Evolutionary conservation across 2,888 invertebrate genomes (phyloP).

Genomic region (Scaptomyza caliginosa): DNA sequence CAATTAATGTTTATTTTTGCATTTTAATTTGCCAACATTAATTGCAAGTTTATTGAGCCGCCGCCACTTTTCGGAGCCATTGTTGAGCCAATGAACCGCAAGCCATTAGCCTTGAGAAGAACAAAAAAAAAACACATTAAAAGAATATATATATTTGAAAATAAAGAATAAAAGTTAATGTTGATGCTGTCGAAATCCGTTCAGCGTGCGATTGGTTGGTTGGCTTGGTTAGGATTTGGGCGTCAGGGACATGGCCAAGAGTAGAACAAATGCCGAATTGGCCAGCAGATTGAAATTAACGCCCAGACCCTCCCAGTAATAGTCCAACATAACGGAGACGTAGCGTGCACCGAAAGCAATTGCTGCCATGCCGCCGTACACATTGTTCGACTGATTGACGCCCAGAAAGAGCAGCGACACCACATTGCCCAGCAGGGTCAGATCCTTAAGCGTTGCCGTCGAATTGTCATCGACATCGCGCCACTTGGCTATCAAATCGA

Average conservation of each 20-base stretch:
- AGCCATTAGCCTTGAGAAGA: constrained; percentile 57
- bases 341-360: constrained; percentile 62
- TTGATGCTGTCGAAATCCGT: neutral
- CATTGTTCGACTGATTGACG: constrained; percentile 61
- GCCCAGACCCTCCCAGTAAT: constrained; percentile 56
- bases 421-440: constrained; percentile 75
- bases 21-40: constrained; percentile 78
- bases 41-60: constrained; percentile 79
- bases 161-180: neutral
- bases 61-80: constrained; percentile 19
- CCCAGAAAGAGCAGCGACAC: constrained; percentile 73
- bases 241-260: constrained; percentile 57
- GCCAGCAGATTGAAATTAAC: constrained; percentile 51
- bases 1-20: constrained; percentile 80
- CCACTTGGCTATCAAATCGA: constrained; percentile 62
- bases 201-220: neutral
- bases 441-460: constrained; percentile 67
- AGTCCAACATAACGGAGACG: constrained; percentile 63
- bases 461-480: constrained; percentile 54
- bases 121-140: constrained; percentile 26
- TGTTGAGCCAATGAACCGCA: constrained; percentile 61
- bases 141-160: neutral
- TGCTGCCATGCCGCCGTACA: constrained; percentile 64
- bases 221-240: constrained; percentile 21
- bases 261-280: constrained; percentile 56